Evolutionary conservation across 2,888 invertebrate species (phyloP).

Genomic region (Zygaena filipendulae): DNA sequence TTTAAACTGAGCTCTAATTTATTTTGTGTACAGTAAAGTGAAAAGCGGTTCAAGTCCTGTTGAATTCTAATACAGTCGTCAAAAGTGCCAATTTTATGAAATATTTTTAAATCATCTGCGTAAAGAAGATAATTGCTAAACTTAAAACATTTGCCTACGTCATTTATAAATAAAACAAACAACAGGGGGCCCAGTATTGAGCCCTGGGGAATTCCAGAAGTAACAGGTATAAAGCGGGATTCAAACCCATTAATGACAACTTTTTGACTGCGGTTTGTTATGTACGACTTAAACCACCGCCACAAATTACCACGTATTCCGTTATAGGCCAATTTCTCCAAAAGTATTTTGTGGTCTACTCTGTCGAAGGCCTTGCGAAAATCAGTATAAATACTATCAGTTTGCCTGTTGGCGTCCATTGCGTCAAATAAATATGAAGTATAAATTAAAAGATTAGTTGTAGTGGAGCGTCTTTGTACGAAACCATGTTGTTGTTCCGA

Average conservation of each 20-base stretch:
- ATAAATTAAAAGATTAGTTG: slow-evolving; percentile 4
- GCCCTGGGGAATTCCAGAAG: slow-evolving; percentile 13
- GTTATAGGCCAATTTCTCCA: slow-evolving; percentile 10
- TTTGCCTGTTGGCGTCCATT: slow-evolving; percentile 1
- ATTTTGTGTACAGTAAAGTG: no score
- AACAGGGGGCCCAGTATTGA: slow-evolving; percentile 13
- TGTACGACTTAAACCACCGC: slow-evolving; percentile 13
- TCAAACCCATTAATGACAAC: slow-evolving; percentile 8
- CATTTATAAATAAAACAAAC: no score
- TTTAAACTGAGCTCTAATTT: no score
- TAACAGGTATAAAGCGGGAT: slow-evolving; percentile 8
- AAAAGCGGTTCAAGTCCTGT: no score
- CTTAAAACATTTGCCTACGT: no score
- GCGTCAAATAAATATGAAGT: slow-evolving; percentile 3
- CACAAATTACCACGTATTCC: slow-evolving; percentile 10
- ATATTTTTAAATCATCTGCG: no score
- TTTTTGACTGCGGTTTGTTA: slow-evolving; percentile 11
- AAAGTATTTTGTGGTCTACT: slow-evolving; percentile 11
- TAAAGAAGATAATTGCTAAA: no score
- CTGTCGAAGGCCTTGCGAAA: slow-evolving; percentile 14
- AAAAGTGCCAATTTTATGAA: no score
- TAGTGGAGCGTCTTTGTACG: slow-evolving; percentile 2
- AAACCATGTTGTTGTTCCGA: slow-evolving; percentile 12
- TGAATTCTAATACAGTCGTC: no score
- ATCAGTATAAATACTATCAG: slow-evolving; percentile 9